Evolutionary conservation across 2,113 vertebrate genomes (phyloP).

Genomic region (Sceloporus undulatus): DNA sequence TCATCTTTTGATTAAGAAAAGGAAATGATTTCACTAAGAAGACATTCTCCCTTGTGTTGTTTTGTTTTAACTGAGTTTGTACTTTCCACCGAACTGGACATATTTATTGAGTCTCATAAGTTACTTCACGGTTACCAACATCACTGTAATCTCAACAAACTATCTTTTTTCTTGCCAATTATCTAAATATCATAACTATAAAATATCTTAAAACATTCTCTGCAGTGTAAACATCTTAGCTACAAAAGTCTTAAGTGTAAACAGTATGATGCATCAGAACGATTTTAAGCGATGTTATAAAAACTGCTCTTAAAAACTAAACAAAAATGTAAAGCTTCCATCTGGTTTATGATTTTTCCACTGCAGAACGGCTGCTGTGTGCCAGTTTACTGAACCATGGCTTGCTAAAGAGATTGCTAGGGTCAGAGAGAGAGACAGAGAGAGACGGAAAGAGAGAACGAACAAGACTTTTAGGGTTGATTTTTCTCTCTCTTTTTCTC

Average conservation of each 20-base stretch:
- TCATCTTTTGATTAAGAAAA: slow-evolving; percentile 96
- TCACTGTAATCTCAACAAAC: slow-evolving; percentile 87
- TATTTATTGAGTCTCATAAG: slow-evolving; percentile 89
- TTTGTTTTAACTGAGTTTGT: slow-evolving; percentile 89
- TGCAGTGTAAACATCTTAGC: slow-evolving; percentile 87
- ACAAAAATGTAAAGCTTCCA: slow-evolving; percentile 90
- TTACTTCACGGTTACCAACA: slow-evolving; percentile 86
- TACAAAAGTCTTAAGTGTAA: slow-evolving; percentile 86
- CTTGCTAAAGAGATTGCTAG: slow-evolving; percentile 87
- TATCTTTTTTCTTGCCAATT: slow-evolving; percentile 87
- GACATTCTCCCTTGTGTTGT: slow-evolving; percentile 90
- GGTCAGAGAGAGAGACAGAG: slow-evolving; percentile 80
- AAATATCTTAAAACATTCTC: slow-evolving; percentile 89
- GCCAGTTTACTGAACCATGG: slow-evolving; percentile 87
- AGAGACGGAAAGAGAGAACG: slow-evolving; percentile 64
- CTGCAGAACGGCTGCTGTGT: slow-evolving; percentile 84
- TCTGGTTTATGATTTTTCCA: slow-evolving; percentile 90
- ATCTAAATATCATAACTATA: slow-evolving; percentile 93
- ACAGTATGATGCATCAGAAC: slow-evolving; percentile 82
- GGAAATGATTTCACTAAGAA: slow-evolving; percentile 94
- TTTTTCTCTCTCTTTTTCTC: slow-evolving; percentile 51
- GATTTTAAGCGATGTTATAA: slow-evolving; percentile 87
- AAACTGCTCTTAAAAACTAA: slow-evolving; percentile 87
- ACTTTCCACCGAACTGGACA: slow-evolving; percentile 88
- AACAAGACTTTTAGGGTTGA: slow-evolving; percentile 78